These are phyloP conservation scores for Loripinus fragilis DNA, from an alignment of 2,888 invertebrate genomes.

Conservation along the genomic window DNA sequence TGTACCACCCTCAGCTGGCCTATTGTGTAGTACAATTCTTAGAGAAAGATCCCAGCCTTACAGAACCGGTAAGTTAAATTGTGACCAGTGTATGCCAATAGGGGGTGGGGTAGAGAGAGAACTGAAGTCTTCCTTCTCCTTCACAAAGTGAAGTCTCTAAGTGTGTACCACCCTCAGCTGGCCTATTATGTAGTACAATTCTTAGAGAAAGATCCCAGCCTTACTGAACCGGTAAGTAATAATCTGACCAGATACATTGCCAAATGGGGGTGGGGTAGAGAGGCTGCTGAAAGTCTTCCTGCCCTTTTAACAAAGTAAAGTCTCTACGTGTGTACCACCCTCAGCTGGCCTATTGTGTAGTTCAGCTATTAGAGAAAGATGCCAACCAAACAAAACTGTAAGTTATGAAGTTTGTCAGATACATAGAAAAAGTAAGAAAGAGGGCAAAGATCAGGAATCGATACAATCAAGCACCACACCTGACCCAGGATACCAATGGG, in stretches of 20 bases:
- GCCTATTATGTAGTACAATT: conserved; percentile 99
- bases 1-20: conserved; percentile 97
- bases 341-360: conserved; percentile 97
- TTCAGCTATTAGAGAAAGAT: conserved; percentile 99
- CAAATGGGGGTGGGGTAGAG: too few species aligned
- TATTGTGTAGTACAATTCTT: conserved; percentile 99
- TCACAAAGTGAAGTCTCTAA: conserved; percentile 98
- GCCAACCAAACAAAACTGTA: conserved; percentile 96
- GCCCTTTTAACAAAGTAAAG: conserved; percentile 98
- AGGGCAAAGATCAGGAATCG: too few species aligned
- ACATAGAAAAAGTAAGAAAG: too few species aligned
- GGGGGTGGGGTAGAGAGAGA: too few species aligned
- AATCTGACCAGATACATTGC: too few species aligned
- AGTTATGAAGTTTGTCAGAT: too few species aligned
- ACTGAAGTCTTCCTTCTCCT: conserved; percentile 98
- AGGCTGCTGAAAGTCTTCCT: conserved; percentile 97
- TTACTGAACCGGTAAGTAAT: conserved; percentile 93
- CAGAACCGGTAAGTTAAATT: conserved; percentile 91
- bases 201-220: conserved; percentile 97
- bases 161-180: conserved; percentile 97
- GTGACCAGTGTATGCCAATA: too few species aligned
- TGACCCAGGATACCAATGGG: too few species aligned
- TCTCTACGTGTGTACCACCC: conserved; percentile 99
- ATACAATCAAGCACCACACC: too few species aligned
- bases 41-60: conserved; percentile 97